Base-by-base conservation (phyloP, 2,113 vertebrate genomes). In the Otolemur garnettii region DNA sequence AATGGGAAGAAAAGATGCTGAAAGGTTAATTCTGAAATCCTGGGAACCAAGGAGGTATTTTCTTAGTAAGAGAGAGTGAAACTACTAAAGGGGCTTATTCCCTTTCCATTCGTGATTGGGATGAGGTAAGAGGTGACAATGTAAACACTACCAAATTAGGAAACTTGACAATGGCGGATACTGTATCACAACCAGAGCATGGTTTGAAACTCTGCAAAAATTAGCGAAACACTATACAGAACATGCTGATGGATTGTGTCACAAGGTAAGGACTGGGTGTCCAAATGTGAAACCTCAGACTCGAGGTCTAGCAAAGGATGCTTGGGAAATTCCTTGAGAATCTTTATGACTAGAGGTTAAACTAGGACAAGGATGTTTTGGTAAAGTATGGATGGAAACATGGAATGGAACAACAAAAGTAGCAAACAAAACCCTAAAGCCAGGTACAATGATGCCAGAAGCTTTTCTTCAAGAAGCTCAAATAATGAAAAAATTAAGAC, bases 101-200 rank as follows among this genome's bases (percentile, higher is more conserved):
- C 87, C 99, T 99, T 62, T 99, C 99, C 53, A 99, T 99, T 98
- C 99, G 99, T 91, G 99, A 99, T 98, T 99, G 99, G 99, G 99
- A 99, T 88, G 99, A 99, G 81, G 97, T 99, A 97, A 99, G 99
- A 98, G 99, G 99, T 57, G 99, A 99, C 98, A 99, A 99, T 97
- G 99, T 99, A 98, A 99, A 98, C 99, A 99, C 98, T 99, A 99
- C 98, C 99, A 99, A 99, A 99, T 99, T 97, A 99, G 99, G 87
- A 99, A 99, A 98, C 99, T 99, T 97, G 99, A 99, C 98, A 99
- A 98, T 71, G 99, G 99, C 95, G 99, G 99, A 94, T 99, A 99
- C 97, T 99, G 99, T 97, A 99, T 99, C 98, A 99, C 99, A 95
- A 99, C 99, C 19, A 98, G 99, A 95, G 99, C 99, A 74, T 99